Conservation (phyloP, 2,888 invertebrate species). For the Antheraea yamamai region DNA sequence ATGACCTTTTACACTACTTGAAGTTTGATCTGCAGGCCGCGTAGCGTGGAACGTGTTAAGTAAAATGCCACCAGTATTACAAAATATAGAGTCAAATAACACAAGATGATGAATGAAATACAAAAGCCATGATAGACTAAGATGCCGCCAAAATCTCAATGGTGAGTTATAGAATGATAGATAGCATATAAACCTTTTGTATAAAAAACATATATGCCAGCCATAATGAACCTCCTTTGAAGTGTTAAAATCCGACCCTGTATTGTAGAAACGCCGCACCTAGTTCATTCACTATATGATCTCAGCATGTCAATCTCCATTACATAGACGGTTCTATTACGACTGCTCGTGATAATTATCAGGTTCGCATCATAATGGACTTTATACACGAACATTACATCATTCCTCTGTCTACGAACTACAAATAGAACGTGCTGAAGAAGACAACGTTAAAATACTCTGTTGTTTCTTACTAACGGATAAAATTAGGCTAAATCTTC, state of each 20-base stretch:
- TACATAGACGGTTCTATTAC: not conserved
- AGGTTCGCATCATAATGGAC: not conserved
- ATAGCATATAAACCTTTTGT: too few relatives aligned
- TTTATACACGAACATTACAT: not conserved
- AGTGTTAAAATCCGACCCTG: not conserved
- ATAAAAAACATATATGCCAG: not conserved
- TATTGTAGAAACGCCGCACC: not conserved
- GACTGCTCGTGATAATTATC: not conserved
- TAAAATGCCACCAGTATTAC: too few relatives aligned
- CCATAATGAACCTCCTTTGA: not conserved
- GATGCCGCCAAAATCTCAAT: too few relatives aligned
- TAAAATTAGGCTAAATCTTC: too few relatives aligned
- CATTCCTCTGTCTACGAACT: not conserved
- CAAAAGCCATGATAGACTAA: too few relatives aligned
- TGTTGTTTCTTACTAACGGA: too few relatives aligned
- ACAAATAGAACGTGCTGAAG: not conserved
- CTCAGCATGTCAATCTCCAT: conserved; percentile 3
- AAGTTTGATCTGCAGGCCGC: too few relatives aligned
- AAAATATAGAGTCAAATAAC: too few relatives aligned
- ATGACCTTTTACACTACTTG: too few relatives aligned
- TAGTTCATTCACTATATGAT: not conserved
- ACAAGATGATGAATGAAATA: too few relatives aligned
- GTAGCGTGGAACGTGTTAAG: too few relatives aligned
- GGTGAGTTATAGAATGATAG: too few relatives aligned
- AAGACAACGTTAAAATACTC: not conserved